Conservation (phyloP, 2,888 invertebrate genomes). For the Xestia c-nigrum region DNA sequence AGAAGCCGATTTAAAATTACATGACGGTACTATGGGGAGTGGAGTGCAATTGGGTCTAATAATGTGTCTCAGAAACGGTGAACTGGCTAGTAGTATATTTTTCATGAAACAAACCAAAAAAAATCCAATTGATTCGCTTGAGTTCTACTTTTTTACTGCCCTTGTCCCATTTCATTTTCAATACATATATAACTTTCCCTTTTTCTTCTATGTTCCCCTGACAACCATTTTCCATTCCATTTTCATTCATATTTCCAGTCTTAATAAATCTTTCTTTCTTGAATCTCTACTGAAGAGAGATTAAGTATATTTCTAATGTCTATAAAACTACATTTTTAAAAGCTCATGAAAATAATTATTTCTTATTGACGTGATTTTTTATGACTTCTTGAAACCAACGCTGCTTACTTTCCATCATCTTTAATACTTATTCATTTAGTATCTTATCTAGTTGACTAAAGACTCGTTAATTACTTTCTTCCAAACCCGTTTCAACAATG, state of each 20-base stretch:
- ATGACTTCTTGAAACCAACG: background rate
- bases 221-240: background rate
- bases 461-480: background rate
- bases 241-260: background rate
- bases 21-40: background rate
- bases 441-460: background rate
- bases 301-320: background rate
- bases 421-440: background rate
- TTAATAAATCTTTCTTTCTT: too few relatives aligned
- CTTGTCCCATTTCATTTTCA: background rate
- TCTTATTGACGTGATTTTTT: background rate
- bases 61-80: background rate
- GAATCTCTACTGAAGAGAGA: background rate
- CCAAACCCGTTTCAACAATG: background rate
- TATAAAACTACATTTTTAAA: background rate
- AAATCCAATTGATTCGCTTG: background rate
- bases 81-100: background rate
- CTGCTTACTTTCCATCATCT: background rate
- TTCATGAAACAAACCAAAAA: background rate
- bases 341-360: background rate
- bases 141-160: background rate
- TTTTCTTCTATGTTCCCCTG: background rate
- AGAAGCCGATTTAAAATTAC: background rate
- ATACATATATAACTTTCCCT: background rate
- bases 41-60: background rate